Evolutionary conservation across 2,888 invertebrate genomes (phyloP).

Genomic region (Malthinus flaveolus): DNA sequence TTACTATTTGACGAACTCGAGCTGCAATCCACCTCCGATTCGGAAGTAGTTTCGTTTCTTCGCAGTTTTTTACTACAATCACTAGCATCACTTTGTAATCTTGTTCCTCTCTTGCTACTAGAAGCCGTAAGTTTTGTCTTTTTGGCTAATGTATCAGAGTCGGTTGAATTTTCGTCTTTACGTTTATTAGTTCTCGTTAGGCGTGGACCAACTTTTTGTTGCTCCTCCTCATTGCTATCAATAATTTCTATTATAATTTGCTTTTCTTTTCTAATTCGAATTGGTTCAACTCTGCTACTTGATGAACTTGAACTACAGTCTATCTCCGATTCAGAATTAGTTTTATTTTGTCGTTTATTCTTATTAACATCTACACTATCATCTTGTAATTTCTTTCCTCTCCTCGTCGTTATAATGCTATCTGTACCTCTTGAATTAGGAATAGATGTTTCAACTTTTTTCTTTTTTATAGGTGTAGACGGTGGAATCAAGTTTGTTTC

Average conservation of each 20-base stretch:
- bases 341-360: too few relatives aligned
- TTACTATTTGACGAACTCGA: neutral
- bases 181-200: neutral
- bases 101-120: neutral
- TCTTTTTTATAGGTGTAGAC: neutral
- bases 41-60: too few relatives aligned
- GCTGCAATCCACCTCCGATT: too few relatives aligned
- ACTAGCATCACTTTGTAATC: neutral
- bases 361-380: neutral
- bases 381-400: neutral
- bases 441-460: neutral
- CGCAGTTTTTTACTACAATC: too few relatives aligned
- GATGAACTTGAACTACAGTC: neutral
- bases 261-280: neutral
- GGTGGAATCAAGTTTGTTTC: neutral
- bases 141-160: neutral
- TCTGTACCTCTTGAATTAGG: neutral
- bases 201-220: too few relatives aligned
- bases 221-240: constrained; percentile 2
- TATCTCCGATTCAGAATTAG: too few relatives aligned
- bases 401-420: neutral
- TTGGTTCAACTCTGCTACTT: neutral
- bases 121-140: neutral
- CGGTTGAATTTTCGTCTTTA: neutral
- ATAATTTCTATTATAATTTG: neutral